Conservation (phyloP, 2,888 invertebrate species). For the Camponotus fellah region DNA sequence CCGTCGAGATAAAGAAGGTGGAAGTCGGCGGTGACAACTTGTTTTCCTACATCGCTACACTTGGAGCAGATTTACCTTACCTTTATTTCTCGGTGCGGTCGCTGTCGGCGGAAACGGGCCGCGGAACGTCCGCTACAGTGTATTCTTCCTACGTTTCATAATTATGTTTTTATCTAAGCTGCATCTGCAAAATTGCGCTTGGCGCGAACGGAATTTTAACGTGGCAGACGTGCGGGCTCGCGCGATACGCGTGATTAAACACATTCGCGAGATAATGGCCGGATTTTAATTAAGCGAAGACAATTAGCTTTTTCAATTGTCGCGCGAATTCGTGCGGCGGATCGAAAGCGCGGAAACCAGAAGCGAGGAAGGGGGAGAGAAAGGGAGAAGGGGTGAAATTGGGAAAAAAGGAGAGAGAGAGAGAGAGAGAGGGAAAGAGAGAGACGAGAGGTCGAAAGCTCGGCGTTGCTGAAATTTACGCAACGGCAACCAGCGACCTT, state of each 20-base stretch:
- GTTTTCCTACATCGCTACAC: slow-evolving; percentile 61
- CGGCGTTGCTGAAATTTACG: slow-evolving; percentile 74
- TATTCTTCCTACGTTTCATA: slow-evolving; percentile 43
- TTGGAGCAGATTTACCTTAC: slow-evolving; percentile 60
- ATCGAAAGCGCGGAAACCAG: slow-evolving; percentile 34
- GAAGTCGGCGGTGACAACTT: slow-evolving; percentile 65
- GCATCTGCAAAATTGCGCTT: slow-evolving; percentile 37
- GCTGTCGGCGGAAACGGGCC: slow-evolving; percentile 38
- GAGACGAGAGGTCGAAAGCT: slow-evolving; percentile 55
- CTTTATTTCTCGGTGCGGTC: slow-evolving; percentile 54
- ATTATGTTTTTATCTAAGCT: slow-evolving; percentile 52
- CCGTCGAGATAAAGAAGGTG: slow-evolving; percentile 48
- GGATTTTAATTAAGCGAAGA: slow-evolving; percentile 58
- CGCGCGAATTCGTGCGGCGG: slow-evolving; percentile 53
- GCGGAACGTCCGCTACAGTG: slow-evolving; percentile 30
- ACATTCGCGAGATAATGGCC: slow-evolving; percentile 47
- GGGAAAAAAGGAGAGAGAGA: neutral
- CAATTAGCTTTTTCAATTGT: slow-evolving; percentile 59
- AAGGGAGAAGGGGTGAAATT: neutral
- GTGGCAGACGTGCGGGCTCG: slow-evolving; percentile 14
- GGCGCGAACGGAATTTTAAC: slow-evolving; percentile 48
- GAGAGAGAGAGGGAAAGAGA: neutral
- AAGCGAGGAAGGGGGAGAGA: neutral
- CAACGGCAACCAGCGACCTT: slow-evolving; percentile 77
- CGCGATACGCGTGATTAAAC: slow-evolving; percentile 47